Evolutionary conservation across 1,140 invertebrate species (phyloP).

Genomic region (Calosoma granatense): DNA sequence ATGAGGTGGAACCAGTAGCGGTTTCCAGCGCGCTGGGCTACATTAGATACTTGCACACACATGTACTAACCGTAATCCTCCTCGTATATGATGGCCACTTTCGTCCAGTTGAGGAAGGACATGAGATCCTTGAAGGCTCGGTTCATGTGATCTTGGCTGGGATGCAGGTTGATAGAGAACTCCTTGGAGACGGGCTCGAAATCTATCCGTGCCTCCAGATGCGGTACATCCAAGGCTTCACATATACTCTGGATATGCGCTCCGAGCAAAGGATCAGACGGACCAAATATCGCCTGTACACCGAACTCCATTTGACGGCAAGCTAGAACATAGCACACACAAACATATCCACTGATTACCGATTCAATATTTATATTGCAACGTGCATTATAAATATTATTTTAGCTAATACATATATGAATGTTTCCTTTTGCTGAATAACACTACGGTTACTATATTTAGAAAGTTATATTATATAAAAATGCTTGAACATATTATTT

Average conservation of each 20-base stretch:
- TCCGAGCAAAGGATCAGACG: constrained; percentile 69
- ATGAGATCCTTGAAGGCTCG: constrained; percentile 80
- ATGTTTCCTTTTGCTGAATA: too few relatives aligned
- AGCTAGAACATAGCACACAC: constrained; percentile 52
- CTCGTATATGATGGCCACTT: constrained; percentile 88
- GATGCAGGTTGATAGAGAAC: constrained; percentile 86
- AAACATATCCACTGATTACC: constrained; percentile 11
- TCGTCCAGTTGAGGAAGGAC: constrained; percentile 83
- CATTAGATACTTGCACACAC: too few relatives aligned
- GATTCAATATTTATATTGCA: too few relatives aligned
- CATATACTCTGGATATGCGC: constrained; percentile 84
- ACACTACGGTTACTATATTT: too few relatives aligned
- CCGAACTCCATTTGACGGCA: constrained; percentile 78
- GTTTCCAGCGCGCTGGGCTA: too few relatives aligned
- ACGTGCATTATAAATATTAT: too few relatives aligned
- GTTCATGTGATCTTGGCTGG: constrained; percentile 72
- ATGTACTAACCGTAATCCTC: constrained; percentile 74
- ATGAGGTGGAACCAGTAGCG: too few relatives aligned
- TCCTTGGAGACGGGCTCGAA: constrained; percentile 56
- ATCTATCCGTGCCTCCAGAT: constrained; percentile 71
- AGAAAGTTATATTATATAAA: too few relatives aligned
- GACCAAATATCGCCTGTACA: constrained; percentile 82
- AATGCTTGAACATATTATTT: too few relatives aligned
- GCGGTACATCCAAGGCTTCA: constrained; percentile 77
- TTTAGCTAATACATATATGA: too few relatives aligned